Conservation (phyloP, 2,113 vertebrate genomes). For the Telmatochromis sp. region DNA sequence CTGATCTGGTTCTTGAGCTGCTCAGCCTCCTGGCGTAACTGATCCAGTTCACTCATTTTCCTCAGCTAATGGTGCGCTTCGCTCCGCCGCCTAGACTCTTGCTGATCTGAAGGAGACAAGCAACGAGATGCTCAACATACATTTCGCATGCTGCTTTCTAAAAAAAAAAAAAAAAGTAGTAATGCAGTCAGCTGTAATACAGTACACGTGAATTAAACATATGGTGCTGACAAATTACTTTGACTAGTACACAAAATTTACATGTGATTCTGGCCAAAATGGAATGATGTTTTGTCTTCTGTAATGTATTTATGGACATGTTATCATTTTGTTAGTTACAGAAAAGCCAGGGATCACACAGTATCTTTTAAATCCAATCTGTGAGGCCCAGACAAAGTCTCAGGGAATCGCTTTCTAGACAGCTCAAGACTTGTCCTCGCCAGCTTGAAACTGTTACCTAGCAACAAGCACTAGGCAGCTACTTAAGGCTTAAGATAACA, state of each 20-base stretch:
- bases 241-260: not conserved
- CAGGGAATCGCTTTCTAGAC: constrained; percentile 34
- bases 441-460: constrained; percentile 66
- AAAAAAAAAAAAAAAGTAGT: not conserved
- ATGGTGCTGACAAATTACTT: not conserved
- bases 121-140: not conserved
- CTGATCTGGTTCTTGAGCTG: constrained; percentile 99
- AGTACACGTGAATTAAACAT: not conserved
- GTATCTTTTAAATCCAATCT: not conserved
- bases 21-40: constrained; percentile 98
- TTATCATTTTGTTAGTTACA: not conserved
- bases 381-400: constrained; percentile 4
- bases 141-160: not conserved
- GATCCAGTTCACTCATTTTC: constrained; percentile 99
- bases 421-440: constrained; percentile 44
- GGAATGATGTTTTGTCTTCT: not conserved
- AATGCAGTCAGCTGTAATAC: not conserved
- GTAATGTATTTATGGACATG: not conserved
- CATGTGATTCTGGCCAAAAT: not conserved
- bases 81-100: constrained; percentile 78
- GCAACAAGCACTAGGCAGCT: constrained; percentile 62
- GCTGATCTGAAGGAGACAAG: constrained; percentile 72
- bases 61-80: constrained; percentile 78
- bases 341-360: not conserved
- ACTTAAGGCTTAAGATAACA: constrained; percentile 57